Percentiles rank a stretch among this genome's conserved stretches.
Evolutionary conservation across 2,113 vertebrate genomes (phyloP).

Genomic region (Elanus axillaris): DNA sequence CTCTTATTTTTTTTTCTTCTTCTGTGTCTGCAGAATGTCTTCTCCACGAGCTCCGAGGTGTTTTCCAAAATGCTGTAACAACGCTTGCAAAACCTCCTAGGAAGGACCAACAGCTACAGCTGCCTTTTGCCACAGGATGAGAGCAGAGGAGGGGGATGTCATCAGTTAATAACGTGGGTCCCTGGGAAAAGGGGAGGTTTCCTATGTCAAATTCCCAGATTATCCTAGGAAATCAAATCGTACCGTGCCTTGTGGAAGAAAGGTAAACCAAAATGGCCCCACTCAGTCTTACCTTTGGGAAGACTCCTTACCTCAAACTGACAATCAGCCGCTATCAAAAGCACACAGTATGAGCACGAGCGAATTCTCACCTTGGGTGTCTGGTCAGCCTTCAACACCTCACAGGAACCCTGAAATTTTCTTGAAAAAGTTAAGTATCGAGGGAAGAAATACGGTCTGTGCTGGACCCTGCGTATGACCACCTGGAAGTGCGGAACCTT

Average conservation of each 20-base stretch:
- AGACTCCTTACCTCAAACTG: neutral
- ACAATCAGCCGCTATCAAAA: neutral
- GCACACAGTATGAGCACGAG: accelerated
- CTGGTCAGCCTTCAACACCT: neutral
- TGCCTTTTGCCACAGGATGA: neutral
- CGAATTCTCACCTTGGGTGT: neutral
- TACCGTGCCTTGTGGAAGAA: neutral
- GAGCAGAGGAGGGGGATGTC: neutral
- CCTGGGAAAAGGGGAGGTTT: neutral
- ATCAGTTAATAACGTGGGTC: neutral
- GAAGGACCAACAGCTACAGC: neutral
- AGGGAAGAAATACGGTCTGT: neutral
- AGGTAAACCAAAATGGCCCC: neutral
- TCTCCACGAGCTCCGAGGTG: neutral
- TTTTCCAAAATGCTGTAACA: neutral
- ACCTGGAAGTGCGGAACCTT: neutral
- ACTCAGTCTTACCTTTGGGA: neutral
- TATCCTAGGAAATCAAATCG: neutral
- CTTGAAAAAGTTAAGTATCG: neutral
- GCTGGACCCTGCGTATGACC: neutral
- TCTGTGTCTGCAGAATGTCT: neutral
- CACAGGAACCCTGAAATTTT: neutral
- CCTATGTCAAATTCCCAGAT: neutral
- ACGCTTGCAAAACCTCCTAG: neutral
- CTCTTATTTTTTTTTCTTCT: too few relatives aligned